Percentiles rank a stretch among this genome's conserved stretches.
phyloP scores from a whole-genome alignment of 2,888 invertebrate species.

The Cheilosia grossa region DNA sequence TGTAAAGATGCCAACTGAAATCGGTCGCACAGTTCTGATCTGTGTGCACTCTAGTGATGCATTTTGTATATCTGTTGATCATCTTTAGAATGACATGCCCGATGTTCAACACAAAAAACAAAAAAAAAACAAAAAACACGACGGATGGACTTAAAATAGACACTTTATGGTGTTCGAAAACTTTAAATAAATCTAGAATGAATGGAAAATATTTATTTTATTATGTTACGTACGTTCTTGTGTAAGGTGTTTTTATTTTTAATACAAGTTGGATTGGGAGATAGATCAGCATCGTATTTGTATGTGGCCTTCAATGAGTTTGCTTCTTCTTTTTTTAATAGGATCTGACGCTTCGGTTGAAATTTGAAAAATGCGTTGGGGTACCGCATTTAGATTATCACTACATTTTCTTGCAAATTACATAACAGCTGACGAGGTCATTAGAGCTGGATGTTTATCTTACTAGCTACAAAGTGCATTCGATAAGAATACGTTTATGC shows the following conservation, averaged over 20 bases:
- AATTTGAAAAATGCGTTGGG: slow-evolving; percentile 3
- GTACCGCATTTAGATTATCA: slow-evolving; percentile 5
- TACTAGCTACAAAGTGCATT: not conserved
- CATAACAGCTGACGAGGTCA: slow-evolving; percentile 37
- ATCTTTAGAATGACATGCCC: slow-evolving; percentile 56
- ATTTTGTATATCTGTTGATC: slow-evolving; percentile 5
- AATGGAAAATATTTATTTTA: slow-evolving; percentile 33
- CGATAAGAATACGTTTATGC: not conserved
- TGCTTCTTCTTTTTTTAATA: not conserved
- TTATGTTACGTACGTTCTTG: slow-evolving; percentile 7
- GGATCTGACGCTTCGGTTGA: not conserved
- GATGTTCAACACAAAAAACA: slow-evolving; percentile 28
- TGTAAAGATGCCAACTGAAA: not conserved
- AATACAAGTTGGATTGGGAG: slow-evolving; percentile 5
- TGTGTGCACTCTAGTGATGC: slow-evolving; percentile 27
- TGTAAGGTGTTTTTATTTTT: slow-evolving; percentile 10
- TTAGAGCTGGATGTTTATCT: slow-evolving; percentile 4
- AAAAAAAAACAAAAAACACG: slow-evolving; percentile 7
- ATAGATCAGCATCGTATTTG: not conserved
- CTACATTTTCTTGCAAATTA: slow-evolving; percentile 1
- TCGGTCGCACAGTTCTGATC: slow-evolving; percentile 17
- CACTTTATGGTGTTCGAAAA: slow-evolving; percentile 53
- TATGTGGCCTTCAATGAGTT: not conserved
- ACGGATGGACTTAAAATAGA: slow-evolving; percentile 62
- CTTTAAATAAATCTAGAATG: slow-evolving; percentile 52